Percentiles rank a stretch among this genome's conserved stretches.
Conservation (phyloP, 2,797 vertebrate species). For the Takifugu ocellatus region DNA sequence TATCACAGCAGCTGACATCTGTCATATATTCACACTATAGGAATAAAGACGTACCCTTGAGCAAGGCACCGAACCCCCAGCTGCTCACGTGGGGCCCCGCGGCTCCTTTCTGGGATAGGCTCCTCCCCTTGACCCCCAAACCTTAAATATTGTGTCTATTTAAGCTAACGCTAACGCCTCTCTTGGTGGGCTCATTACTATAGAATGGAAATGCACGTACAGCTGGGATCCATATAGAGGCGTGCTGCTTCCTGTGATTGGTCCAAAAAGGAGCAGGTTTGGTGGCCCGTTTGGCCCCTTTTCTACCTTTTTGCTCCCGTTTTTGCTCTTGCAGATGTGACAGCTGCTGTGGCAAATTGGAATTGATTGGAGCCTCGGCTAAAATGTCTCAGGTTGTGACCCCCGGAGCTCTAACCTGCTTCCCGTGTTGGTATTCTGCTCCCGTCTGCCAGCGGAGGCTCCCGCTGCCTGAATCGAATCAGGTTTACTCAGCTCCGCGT, state of each 20-base stretch:
- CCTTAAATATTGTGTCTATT: too few species aligned
- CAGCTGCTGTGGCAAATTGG: slow-evolving; percentile 68
- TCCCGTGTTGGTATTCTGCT: slow-evolving; percentile 64
- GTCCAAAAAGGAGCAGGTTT: background rate
- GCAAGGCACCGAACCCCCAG: too few species aligned
- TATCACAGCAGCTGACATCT: background rate
- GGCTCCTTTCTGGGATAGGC: too few species aligned
- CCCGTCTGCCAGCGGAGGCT: slow-evolving; percentile 44
- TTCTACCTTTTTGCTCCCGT: slow-evolving; percentile 54
- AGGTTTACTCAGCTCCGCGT: slow-evolving; percentile 12
- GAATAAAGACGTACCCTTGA: background rate
- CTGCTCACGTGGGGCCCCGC: too few species aligned
- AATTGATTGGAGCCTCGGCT: slow-evolving; percentile 72
- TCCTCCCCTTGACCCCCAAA: too few species aligned
- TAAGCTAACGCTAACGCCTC: too few species aligned
- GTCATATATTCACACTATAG: slow-evolving; percentile 5
- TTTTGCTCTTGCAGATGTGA: slow-evolving; percentile 59
- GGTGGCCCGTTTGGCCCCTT: slow-evolving; percentile 27
- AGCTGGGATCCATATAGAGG: too few species aligned
- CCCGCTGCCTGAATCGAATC: slow-evolving; percentile 57
- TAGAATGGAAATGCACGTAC: too few species aligned
- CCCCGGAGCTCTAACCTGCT: slow-evolving; percentile 60
- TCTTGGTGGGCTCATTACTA: too few species aligned
- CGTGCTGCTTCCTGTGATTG: too few species aligned
- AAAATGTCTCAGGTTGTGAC: slow-evolving; percentile 68